These are phyloP conservation scores for Chelonoidis abingdonii DNA, from an alignment of 2,113 vertebrate genomes.

Conservation along the genomic window DNA sequence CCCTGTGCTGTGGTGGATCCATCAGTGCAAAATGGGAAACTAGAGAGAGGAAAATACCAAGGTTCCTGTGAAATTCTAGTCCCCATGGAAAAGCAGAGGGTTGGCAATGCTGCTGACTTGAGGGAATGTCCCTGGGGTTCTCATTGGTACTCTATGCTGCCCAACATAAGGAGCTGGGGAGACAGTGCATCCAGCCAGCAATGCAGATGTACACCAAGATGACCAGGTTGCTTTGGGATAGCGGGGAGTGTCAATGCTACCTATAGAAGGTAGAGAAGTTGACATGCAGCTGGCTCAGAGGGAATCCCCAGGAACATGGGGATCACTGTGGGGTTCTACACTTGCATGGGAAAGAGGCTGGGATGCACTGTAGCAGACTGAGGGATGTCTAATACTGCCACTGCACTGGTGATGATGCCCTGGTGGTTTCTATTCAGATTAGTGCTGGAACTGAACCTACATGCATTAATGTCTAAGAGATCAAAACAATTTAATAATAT, in stretches of 20 bases:
- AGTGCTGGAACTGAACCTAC: neutral
- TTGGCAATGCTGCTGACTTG: neutral
- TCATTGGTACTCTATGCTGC: neutral
- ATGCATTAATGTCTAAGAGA: neutral
- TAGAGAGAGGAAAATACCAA: neutral
- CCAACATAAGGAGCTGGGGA: neutral
- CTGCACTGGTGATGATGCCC: neutral
- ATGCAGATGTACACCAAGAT: neutral
- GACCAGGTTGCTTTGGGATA: neutral
- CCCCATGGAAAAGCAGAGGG: neutral
- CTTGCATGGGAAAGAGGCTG: neutral
- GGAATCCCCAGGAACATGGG: neutral
- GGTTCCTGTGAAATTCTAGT: neutral
- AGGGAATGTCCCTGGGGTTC: neutral
- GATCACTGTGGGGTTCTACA: neutral
- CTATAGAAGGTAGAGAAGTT: neutral
- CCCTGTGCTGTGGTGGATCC: neutral
- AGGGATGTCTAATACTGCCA: neutral
- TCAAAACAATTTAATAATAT: neutral
- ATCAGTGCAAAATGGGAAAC: neutral
- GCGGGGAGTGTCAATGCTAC: neutral
- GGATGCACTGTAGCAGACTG: neutral
- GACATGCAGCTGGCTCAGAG: neutral
- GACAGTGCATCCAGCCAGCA: neutral
- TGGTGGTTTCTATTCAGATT: neutral